These are phyloP conservation scores for Rhinolophus ferrumequinum DNA, from an alignment of 2,113 vertebrate species.

Conservation along the genomic window DNA sequence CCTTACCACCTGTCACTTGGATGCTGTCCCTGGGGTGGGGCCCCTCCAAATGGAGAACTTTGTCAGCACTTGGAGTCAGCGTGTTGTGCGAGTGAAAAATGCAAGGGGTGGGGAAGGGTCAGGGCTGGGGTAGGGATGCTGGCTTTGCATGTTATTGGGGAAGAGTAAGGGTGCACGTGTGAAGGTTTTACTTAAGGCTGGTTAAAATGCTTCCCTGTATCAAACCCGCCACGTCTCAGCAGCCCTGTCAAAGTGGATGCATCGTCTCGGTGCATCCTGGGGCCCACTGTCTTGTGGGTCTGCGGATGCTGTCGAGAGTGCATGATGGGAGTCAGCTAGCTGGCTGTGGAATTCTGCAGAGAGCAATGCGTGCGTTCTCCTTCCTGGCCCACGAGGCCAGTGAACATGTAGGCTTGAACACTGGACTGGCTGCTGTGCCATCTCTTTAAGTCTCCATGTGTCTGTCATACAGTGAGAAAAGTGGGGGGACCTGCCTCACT, in stretches of 20 bases:
- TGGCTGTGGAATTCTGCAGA: not conserved
- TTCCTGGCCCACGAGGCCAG: rapidly evolving
- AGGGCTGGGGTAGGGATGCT: rapidly evolving
- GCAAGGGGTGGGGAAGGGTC: not conserved
- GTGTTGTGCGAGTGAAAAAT: not conserved
- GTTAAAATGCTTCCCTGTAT: not conserved
- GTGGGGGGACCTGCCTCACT: not conserved
- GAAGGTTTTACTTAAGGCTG: not conserved
- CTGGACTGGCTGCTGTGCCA: no score
- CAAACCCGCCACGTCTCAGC: not conserved
- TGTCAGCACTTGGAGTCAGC: not conserved
- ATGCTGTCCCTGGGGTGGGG: not conserved
- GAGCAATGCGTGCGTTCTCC: not conserved
- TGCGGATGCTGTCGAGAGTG: not conserved
- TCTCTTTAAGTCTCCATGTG: not conserved
- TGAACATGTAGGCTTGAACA: no score
- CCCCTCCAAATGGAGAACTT: not conserved
- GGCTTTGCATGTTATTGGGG: not conserved
- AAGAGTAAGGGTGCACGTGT: not conserved
- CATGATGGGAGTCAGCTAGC: not conserved
- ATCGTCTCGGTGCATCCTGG: no score
- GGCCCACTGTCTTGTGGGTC: not conserved
- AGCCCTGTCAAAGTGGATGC: not conserved
- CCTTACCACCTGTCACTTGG: not conserved
- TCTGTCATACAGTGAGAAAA: not conserved